Base-by-base conservation (phyloP, 2,888 invertebrate genomes). In the Mesopsocus fuscifrons region DNA sequence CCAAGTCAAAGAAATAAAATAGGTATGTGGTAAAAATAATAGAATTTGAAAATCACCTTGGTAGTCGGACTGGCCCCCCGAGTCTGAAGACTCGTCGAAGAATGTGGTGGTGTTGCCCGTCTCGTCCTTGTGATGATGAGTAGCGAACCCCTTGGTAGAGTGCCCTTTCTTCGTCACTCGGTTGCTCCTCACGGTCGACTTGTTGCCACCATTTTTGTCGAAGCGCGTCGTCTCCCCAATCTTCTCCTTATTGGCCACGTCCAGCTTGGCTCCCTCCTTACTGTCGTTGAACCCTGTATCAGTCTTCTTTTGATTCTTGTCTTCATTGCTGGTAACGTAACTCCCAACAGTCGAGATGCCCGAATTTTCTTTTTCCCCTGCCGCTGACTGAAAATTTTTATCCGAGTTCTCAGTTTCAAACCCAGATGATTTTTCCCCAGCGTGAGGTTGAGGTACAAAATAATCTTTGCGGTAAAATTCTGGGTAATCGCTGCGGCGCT, bases 111-210 rank as follows among this genome's bases (percentile, higher is more conserved):
- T 18, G 21, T 38, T 38, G 20, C 38, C 38, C 20, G 38, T 38
- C 21, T 38, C 38, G 20, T 38, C 38, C 20, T 38, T 38, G 21
- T 38, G 38, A 38, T 38, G 38, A 20, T 38, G 38, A 5, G n/a
- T 38, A 5, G 38, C 17, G 21, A 38, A 38, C 5, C 38, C 38
- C 21, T 38, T 38, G 3, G 38, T 38, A 3, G 38, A 18, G 21
- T 15, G 20, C 20, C 38, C 38, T 18, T 38, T 38, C 21, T 38
- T 38, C 3, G 38, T 18, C 21, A 38, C 38, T 18, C 21, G 17
- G 20, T 38, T 38, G 11, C 38, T 38, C 21, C 20, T 38, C 9
- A 38, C n/a, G 4, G 38, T 38, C 5, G 38, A 38, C 20, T 38
- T 38, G 20, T 38, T 38, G 17, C 21, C 38, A 13, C 38, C 38